These are phyloP conservation scores for Buceros bicornis DNA, from an alignment of 2,797 vertebrate species.

Conservation along the genomic window DNA sequence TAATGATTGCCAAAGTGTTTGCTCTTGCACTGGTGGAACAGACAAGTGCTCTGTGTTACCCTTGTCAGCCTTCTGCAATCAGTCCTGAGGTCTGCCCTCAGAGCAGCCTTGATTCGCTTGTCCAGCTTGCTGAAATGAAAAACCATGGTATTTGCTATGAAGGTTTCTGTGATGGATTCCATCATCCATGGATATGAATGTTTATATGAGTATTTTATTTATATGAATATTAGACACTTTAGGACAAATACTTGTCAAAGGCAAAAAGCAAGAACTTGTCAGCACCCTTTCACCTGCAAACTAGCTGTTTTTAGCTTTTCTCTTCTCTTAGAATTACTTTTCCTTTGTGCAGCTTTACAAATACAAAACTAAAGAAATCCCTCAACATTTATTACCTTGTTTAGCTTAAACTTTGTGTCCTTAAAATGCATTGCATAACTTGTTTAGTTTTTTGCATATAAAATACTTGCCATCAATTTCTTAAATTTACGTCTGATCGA, in stretches of 20 bases:
- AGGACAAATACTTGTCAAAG: background rate
- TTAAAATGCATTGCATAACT: background rate
- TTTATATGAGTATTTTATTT: background rate
- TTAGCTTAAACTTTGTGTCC: background rate
- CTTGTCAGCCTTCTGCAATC: background rate
- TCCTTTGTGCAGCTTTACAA: background rate
- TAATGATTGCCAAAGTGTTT: conserved; percentile 27
- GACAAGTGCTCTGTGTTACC: background rate
- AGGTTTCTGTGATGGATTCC: background rate
- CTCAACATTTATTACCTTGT: background rate
- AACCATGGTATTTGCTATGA: background rate
- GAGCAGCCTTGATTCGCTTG: background rate
- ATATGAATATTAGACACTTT: background rate
- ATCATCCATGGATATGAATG: background rate
- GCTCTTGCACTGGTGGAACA: background rate
- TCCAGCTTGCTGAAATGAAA: background rate
- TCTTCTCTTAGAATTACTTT: background rate
- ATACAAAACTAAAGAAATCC: background rate
- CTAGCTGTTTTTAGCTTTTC: background rate
- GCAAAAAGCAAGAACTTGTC: background rate
- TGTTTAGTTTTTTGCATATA: background rate
- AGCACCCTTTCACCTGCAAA: background rate
- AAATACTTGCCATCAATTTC: background rate
- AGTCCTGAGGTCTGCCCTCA: background rate
- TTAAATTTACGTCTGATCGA: background rate